Evolutionary conservation across 2,797 vertebrate genomes (phyloP).

Genomic region (Takifugu rubripes): DNA sequence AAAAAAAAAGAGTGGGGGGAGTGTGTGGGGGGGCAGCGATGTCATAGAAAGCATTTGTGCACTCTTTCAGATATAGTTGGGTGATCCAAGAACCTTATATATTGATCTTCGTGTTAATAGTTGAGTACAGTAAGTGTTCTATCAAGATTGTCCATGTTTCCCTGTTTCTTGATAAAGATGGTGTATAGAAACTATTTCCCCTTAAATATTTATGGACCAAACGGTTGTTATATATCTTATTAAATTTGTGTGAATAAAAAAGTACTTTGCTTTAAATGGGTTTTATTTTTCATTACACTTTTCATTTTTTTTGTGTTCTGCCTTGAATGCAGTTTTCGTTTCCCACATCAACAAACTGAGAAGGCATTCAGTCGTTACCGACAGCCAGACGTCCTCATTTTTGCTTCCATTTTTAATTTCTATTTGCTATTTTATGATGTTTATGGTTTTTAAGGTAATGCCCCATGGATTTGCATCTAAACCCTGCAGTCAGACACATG

Average conservation of each 20-base stretch:
- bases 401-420: constrained; percentile 76
- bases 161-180: constrained; percentile 99
- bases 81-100: constrained; percentile 98
- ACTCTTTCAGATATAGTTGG: constrained; percentile 98
- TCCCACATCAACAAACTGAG: constrained; percentile 65
- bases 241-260: constrained; percentile 99
- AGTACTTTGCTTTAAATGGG: constrained; percentile 97
- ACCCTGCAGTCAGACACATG: constrained; percentile 80
- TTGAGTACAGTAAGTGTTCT: constrained; percentile 98
- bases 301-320: constrained; percentile 49
- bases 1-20: too few relatives aligned
- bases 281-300: constrained; percentile 93
- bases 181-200: constrained; percentile 99
- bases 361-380: constrained; percentile 63
- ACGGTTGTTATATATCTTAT: constrained; percentile 99
- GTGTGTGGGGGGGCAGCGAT: constrained; percentile 81
- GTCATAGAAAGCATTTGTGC: constrained; percentile 98
- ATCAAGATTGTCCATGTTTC: constrained; percentile 99
- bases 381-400: constrained; percentile 70
- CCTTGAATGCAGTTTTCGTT: constrained; percentile 63
- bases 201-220: constrained; percentile 99
- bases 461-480: constrained; percentile 93
- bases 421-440: constrained; percentile 77
- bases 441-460: constrained; percentile 87
- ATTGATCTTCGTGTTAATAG: constrained; percentile 99